Conservation (phyloP, 2,113 vertebrate species). For the Epinephelus lanceolatus region DNA sequence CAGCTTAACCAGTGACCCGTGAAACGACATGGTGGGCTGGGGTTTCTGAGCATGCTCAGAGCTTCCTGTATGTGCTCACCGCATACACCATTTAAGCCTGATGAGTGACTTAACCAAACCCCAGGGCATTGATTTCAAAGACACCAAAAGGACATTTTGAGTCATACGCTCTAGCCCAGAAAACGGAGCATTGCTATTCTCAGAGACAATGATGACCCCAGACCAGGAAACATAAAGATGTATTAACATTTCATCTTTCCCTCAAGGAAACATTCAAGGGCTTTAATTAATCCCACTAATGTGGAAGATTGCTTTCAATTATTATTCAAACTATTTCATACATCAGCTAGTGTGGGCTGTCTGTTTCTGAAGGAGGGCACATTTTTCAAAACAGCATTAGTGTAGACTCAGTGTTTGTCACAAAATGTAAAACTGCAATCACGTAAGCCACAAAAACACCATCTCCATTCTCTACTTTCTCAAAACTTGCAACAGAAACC, state of each 20-base stretch:
- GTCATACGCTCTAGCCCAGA: conserved; percentile 76
- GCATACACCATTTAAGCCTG: conserved; percentile 55
- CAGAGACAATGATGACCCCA: conserved; percentile 42
- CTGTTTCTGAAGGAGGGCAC: conserved; percentile 17
- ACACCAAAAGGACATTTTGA: conserved; percentile 84
- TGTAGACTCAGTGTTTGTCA: not conserved
- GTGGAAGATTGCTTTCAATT: conserved; percentile 37
- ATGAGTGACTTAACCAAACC: conserved; percentile 62
- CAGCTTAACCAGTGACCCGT: conserved; percentile 52
- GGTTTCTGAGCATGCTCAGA: conserved; percentile 61
- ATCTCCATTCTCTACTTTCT: not conserved
- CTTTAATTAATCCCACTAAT: conserved; percentile 35
- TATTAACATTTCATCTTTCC: conserved; percentile 26
- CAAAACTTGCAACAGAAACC: conserved; percentile 11
- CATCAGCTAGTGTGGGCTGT: not conserved
- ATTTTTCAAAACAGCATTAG: conserved; percentile 3
- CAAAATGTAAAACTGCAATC: conserved; percentile 8
- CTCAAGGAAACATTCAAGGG: conserved; percentile 22
- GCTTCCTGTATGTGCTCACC: conserved; percentile 29
- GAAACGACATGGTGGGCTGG: conserved; percentile 12
- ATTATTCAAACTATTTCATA: conserved; percentile 20
- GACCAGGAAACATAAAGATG: conserved; percentile 42
- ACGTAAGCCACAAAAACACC: conserved; percentile 4
- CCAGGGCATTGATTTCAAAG: conserved; percentile 64
- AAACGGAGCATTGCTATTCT: conserved; percentile 50